Conservation (phyloP, 2,888 invertebrate species). For the Masnerella sp. region DNA sequence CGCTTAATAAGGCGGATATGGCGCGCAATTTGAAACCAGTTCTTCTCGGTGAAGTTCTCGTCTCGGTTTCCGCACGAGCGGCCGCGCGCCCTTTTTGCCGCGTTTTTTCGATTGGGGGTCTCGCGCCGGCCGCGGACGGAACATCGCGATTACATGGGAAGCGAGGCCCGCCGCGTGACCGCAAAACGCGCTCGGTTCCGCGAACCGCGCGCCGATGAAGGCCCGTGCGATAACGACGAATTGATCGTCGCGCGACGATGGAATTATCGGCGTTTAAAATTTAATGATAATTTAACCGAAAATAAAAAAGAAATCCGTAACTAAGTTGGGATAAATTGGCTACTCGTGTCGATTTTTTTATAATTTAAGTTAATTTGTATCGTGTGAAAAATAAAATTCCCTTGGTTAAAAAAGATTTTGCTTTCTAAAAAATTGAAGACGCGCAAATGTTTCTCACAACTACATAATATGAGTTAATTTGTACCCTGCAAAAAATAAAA, state of each 20-base stretch:
- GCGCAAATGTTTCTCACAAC: no score
- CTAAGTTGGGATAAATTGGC: no score
- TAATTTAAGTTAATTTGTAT: no score
- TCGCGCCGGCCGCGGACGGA: conserved; percentile 64
- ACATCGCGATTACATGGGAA: conserved; percentile 73
- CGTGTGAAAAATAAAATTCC: no score
- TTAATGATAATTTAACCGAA: conserved; percentile 14
- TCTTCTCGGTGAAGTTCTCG: conserved; percentile 62
- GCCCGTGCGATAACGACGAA: conserved; percentile 24
- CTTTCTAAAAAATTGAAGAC: no score
- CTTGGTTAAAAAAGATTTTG: no score
- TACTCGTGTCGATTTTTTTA: no score
- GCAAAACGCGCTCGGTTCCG: conserved; percentile 41
- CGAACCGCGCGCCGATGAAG: conserved; percentile 30
- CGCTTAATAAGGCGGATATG: conserved; percentile 63
- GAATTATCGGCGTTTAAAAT: conserved; percentile 40
- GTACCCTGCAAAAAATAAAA: no score
- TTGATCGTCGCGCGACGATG: conserved; percentile 31
- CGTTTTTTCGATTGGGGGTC: conserved; percentile 49
- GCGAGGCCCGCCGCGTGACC: conserved; percentile 53
- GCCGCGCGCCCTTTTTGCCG: conserved; percentile 61
- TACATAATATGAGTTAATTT: no score
- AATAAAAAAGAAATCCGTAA: conserved; percentile 11
- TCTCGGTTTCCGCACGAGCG: conserved; percentile 66
- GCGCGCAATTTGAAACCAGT: conserved; percentile 66